Percentiles rank a stretch among this genome's conserved stretches.
Conservation (phyloP, 2,113 vertebrate genomes). For the Riparia riparia region DNA sequence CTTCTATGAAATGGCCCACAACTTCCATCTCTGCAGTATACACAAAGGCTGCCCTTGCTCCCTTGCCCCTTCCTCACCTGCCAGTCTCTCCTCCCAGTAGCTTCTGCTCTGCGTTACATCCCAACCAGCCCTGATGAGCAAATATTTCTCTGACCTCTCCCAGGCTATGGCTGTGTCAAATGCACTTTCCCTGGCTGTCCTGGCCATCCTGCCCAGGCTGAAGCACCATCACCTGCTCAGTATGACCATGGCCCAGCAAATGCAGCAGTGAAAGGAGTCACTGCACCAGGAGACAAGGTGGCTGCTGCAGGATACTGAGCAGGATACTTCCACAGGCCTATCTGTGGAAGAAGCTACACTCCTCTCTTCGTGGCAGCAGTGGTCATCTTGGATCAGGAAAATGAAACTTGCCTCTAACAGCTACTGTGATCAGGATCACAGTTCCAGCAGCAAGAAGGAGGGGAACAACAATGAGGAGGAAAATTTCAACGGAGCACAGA, state of each 20-base stretch:
- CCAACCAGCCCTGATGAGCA: neutral
- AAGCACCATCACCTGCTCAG: fast-evolving
- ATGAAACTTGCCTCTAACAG: neutral
- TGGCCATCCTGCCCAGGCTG: neutral
- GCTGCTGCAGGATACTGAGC: neutral
- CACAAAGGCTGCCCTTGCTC: neutral
- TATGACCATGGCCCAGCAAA: neutral
- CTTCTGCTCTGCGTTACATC: neutral
- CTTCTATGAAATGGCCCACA: neutral
- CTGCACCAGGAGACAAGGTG: neutral
- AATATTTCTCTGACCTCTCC: neutral
- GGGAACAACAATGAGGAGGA: neutral
- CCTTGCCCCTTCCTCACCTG: neutral
- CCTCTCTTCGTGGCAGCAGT: neutral
- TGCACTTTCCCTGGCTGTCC: neutral
- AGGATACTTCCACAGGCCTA: neutral
- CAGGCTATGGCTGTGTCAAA: neutral
- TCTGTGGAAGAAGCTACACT: neutral
- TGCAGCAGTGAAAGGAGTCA: fast-evolving
- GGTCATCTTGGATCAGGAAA: neutral
- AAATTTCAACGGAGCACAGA: fast-evolving
- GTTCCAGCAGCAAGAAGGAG: neutral
- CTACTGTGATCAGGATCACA: neutral
- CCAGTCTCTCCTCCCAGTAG: fast-evolving
- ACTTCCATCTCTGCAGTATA: neutral